Conservation (phyloP, 2,797 vertebrate genomes). For the Emys orbicularis region DNA sequence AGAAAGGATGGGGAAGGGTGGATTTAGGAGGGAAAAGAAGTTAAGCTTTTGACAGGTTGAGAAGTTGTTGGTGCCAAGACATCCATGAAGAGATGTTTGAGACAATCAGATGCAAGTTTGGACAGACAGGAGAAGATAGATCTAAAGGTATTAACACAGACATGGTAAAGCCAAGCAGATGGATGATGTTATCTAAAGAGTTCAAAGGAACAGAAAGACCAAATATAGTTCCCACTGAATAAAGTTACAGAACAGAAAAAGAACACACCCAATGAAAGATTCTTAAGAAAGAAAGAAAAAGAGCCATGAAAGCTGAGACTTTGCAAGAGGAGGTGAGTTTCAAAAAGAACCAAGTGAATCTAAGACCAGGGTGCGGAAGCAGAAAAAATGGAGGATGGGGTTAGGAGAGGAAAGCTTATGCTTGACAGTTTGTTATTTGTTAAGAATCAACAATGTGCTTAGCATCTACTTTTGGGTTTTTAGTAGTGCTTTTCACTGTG, state of each 20-base stretch:
- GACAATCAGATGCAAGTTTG: background rate
- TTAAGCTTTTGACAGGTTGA: background rate
- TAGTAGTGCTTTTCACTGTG: background rate
- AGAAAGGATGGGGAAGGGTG: background rate
- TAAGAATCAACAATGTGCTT: background rate
- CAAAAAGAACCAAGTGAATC: background rate
- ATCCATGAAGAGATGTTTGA: accelerated
- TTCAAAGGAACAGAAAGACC: background rate
- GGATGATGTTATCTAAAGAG: background rate
- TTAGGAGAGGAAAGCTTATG: background rate
- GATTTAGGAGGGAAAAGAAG: background rate
- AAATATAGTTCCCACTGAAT: background rate
- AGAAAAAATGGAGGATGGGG: background rate
- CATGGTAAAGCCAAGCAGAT: background rate
- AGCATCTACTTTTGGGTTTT: background rate
- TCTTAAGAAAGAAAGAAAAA: background rate
- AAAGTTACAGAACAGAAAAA: background rate
- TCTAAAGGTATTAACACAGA: background rate
- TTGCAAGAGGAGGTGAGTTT: background rate
- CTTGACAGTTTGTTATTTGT: background rate
- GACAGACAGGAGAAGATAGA: background rate
- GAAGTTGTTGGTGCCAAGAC: background rate
- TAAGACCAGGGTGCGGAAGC: background rate
- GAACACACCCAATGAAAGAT: background rate
- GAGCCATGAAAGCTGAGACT: background rate